These are phyloP conservation scores for Eriocheir sinensis DNA, from an alignment of 1,140 invertebrate genomes.

Conservation along the genomic window DNA sequence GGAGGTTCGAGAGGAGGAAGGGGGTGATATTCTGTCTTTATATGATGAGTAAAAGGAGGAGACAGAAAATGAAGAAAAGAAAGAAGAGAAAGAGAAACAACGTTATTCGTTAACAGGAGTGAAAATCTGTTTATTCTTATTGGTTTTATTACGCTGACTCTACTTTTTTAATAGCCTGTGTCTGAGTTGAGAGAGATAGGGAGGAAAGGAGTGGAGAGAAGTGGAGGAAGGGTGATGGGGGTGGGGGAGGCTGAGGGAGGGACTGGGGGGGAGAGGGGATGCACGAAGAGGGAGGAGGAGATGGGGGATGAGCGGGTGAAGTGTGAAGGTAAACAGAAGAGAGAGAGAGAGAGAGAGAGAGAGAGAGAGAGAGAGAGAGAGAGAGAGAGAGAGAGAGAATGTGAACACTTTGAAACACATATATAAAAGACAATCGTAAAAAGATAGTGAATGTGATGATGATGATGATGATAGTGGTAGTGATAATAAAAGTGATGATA, in stretches of 20 bases:
- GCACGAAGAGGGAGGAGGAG: neutral
- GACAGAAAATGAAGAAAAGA: neutral
- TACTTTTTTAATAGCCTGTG: neutral
- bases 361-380: conserved; percentile 4
- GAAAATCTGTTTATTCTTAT: neutral
- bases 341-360: conserved; percentile 4
- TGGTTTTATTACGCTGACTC: neutral
- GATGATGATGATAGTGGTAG: too few relatives aligned
- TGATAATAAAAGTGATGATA: too few relatives aligned
- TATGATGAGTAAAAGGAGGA: neutral
- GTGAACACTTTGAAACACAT: neutral
- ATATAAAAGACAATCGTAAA: too few relatives aligned
- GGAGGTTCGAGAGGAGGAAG: neutral
- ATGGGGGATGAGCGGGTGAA: neutral
- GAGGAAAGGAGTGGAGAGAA: neutral
- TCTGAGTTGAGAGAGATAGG: too few relatives aligned
- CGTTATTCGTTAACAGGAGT: too few relatives aligned
- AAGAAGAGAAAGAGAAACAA: neutral
- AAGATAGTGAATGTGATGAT: too few relatives aligned
- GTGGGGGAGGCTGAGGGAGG: neutral
- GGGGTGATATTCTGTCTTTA: neutral
- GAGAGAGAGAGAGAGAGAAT: neutral
- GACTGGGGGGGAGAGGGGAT: neutral
- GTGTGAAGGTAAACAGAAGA: neutral
- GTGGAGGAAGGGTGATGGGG: neutral